Evolutionary conservation across 2,113 vertebrate genomes (phyloP).

Genomic region (Chaetorhynchus papuensis): DNA sequence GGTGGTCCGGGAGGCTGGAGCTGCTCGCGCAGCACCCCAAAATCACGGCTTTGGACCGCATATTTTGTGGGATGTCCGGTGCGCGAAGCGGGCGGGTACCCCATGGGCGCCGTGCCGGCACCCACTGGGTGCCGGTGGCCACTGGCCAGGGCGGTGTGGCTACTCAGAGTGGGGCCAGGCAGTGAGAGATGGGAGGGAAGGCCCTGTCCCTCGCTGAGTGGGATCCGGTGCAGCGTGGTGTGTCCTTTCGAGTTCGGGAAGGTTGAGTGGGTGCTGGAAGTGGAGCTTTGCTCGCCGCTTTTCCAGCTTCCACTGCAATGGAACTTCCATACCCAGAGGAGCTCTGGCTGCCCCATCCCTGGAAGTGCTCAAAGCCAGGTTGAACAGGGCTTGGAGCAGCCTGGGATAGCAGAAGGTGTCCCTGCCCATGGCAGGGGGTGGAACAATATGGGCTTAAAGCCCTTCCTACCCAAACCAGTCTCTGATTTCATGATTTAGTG

Average conservation of each 20-base stretch:
- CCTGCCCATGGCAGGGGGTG: accelerated
- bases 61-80: accelerated
- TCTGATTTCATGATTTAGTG: background rate
- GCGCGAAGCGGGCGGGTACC: background rate
- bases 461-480: background rate
- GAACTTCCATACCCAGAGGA: accelerated
- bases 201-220: background rate
- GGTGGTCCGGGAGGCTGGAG: no score
- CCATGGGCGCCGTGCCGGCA: background rate
- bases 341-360: background rate
- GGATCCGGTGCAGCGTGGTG: accelerated
- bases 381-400: background rate
- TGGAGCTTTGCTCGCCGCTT: accelerated
- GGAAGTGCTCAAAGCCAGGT: background rate
- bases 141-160: background rate
- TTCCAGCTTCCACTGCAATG: accelerated
- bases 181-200: background rate
- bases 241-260: no score
- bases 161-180: accelerated
- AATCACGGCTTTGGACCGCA: accelerated
- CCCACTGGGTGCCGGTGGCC: background rate
- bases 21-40: accelerated
- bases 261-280: background rate
- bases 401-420: background rate
- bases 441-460: background rate